phyloP scores from a whole-genome alignment of 2,797 vertebrate species.

The Typhlichthys eigenmanni region DNA sequence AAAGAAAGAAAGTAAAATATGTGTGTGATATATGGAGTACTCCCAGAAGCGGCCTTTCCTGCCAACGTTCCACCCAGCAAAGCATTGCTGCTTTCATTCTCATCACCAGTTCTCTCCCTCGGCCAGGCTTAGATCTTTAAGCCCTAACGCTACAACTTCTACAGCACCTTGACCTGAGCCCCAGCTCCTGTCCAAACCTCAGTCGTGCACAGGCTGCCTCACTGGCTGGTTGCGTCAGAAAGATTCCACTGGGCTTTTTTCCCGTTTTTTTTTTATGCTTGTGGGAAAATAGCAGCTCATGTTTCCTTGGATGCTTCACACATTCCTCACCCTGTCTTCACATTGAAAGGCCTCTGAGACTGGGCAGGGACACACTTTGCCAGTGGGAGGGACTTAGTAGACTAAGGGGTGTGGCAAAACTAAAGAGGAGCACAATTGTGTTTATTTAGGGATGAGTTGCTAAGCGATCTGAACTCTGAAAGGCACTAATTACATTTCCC shows the following conservation, averaged over 20 bases:
- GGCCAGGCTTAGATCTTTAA: conserved; percentile 57
- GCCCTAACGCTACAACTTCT: conserved; percentile 59
- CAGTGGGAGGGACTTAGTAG: conserved; percentile 60
- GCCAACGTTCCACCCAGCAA: conserved; percentile 45
- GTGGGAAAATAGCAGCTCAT: conserved; percentile 93
- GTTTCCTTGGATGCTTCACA: conserved; percentile 87
- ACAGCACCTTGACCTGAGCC: conserved; percentile 64
- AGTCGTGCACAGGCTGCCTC: conserved; percentile 60
- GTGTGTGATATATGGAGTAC: conserved; percentile 26
- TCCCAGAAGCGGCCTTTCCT: conserved; percentile 49
- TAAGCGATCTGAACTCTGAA: conserved; percentile 63
- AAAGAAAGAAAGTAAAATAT: conserved; percentile 54
- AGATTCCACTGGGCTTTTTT: conserved; percentile 79
- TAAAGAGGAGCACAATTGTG: conserved; percentile 56
- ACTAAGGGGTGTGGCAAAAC: conserved; percentile 61
- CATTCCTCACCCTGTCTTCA: conserved; percentile 86
- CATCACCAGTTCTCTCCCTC: conserved; percentile 45
- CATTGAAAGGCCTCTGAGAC: conserved; percentile 73
- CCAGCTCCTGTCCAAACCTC: conserved; percentile 55
- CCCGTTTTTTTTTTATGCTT: conserved; percentile 74
- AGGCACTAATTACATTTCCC: conserved; percentile 74
- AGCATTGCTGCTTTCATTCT: conserved; percentile 46
- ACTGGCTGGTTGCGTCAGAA: conserved; percentile 74
- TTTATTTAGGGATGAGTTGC: conserved; percentile 69
- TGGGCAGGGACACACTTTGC: conserved; percentile 62